phyloP scores from a whole-genome alignment of 2,113 vertebrate genomes.

The Jaculus jaculus region DNA sequence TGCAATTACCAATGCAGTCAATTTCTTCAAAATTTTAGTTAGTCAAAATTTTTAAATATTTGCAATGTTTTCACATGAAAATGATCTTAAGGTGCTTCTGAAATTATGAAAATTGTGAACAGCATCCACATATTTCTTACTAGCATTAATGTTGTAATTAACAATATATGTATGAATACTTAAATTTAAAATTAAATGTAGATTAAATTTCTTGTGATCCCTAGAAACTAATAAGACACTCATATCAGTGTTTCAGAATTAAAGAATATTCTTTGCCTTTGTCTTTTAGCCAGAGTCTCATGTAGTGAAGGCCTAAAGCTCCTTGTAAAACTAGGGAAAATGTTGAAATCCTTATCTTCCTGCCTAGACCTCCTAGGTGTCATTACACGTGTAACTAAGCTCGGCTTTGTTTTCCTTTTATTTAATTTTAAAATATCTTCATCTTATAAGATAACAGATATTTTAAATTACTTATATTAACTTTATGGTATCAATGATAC shows the following conservation, averaged over 20 bases:
- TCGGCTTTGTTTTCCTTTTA: too few species aligned
- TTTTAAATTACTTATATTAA: neutral
- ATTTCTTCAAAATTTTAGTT: neutral
- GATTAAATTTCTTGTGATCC: neutral
- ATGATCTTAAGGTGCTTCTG: neutral
- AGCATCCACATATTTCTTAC: neutral
- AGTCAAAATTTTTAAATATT: neutral
- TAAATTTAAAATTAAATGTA: neutral
- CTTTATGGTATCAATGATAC: neutral
- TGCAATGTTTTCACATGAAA: neutral
- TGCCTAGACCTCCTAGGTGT: too few species aligned
- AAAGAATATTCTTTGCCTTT: neutral
- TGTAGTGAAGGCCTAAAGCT: too few species aligned
- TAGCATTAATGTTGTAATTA: neutral
- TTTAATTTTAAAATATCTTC: neutral
- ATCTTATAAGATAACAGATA: neutral
- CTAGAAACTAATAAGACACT: neutral
- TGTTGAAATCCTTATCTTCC: too few species aligned
- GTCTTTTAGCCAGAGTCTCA: too few species aligned
- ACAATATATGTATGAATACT: too few species aligned
- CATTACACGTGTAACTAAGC: too few species aligned
- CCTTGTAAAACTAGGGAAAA: too few species aligned
- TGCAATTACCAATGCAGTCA: neutral
- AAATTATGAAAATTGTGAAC: neutral
- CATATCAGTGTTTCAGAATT: neutral